Conservation (phyloP, 2,888 invertebrate species). For the Ariolimax columbianus region DNA sequence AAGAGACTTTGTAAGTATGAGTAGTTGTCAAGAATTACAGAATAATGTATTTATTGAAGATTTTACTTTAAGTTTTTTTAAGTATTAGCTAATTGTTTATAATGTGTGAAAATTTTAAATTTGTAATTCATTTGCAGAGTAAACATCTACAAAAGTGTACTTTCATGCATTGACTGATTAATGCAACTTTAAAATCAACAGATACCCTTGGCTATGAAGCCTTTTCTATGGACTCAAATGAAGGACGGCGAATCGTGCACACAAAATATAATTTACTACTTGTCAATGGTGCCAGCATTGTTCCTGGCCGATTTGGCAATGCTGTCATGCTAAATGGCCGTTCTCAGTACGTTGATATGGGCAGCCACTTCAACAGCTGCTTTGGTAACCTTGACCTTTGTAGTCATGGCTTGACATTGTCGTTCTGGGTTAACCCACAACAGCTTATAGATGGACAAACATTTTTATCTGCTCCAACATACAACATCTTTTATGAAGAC, state of each 20-base stretch:
- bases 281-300: conserved; percentile 63
- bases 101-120: neutral
- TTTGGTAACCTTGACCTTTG: conserved; percentile 74
- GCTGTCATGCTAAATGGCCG: conserved; percentile 70
- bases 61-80: neutral
- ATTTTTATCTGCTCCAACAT: conserved; percentile 72
- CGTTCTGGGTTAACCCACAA: conserved; percentile 67
- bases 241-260: conserved; percentile 66
- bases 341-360: conserved; percentile 75
- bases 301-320: conserved; percentile 62
- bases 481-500: conserved; percentile 71
- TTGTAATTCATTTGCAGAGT: too few relatives aligned
- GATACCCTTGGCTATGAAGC: conserved; percentile 72
- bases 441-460: conserved; percentile 65
- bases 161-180: neutral
- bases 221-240: conserved; percentile 75
- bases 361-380: conserved; percentile 70
- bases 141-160: too few relatives aligned
- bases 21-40: too few relatives aligned
- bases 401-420: conserved; percentile 67
- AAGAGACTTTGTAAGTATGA: too few relatives aligned
- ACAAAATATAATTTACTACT: conserved; percentile 66
- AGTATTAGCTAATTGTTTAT: neutral
- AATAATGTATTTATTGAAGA: neutral
- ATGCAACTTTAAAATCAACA: conserved; percentile 53